Evolutionary conservation across 2,113 vertebrate species (phyloP).

Genomic region (Acrocephalus kingi): DNA sequence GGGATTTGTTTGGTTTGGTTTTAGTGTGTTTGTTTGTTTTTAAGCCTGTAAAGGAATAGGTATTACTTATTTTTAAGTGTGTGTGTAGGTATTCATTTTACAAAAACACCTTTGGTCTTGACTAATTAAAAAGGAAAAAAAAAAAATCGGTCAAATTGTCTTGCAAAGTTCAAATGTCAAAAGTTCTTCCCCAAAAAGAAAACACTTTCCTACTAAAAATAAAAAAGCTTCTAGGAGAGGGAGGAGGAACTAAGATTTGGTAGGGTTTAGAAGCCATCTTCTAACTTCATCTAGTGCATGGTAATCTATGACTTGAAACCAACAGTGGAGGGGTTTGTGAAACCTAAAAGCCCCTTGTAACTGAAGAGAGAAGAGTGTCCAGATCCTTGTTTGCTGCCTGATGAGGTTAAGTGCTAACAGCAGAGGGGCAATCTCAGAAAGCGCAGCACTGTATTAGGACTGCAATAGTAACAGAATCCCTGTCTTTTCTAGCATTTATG

Average conservation of each 20-base stretch:
- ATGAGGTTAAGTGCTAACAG: neutral
- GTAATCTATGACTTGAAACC: neutral
- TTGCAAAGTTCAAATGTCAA: neutral
- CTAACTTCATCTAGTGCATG: neutral
- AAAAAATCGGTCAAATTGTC: neutral
- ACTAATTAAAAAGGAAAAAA: neutral
- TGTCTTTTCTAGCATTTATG: neutral
- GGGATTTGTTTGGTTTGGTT: accelerated
- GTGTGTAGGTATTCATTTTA: neutral
- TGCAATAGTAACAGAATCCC: neutral
- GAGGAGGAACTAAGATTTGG: neutral
- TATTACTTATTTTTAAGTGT: neutral
- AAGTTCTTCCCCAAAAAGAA: neutral
- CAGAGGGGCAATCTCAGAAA: neutral
- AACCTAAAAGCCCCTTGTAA: neutral
- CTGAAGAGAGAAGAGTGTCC: neutral
- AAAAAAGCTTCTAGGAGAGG: neutral
- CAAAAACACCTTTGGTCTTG: neutral
- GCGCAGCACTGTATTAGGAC: neutral
- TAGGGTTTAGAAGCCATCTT: neutral
- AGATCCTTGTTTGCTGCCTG: neutral
- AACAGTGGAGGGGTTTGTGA: neutral
- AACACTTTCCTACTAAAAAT: neutral
- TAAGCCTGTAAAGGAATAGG: neutral
- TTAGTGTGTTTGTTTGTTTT: no score